A percentile compares a stretch with the other conserved stretches of the same genome.
phyloP scores from a whole-genome alignment of 2,113 vertebrate species.

The Rhinoptilus africanus region DNA sequence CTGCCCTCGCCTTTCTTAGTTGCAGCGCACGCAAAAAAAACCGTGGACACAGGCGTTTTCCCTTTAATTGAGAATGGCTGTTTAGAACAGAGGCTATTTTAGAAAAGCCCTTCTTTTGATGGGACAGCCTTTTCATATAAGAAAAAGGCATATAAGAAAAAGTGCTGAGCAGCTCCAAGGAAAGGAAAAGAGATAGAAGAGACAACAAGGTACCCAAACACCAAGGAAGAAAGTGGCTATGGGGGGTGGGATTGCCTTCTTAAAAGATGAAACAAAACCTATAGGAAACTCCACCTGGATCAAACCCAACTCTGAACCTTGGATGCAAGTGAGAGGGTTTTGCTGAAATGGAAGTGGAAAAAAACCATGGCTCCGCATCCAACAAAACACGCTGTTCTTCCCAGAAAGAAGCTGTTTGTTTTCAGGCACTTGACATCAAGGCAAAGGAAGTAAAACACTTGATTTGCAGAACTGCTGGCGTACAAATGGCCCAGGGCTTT shows the following conservation, averaged over 20 bases:
- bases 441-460: neutral
- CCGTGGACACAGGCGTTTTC: neutral
- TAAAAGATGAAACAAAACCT: neutral
- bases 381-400: neutral
- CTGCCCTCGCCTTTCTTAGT: neutral
- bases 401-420: neutral
- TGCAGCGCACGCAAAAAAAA: neutral
- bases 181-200: neutral
- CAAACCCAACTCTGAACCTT: neutral
- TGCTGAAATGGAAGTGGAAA: neutral
- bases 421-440: neutral
- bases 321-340: neutral
- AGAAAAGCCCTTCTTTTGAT: neutral
- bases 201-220: neutral
- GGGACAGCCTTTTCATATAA: neutral
- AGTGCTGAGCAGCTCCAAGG: neutral
- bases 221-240: neutral
- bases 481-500: neutral
- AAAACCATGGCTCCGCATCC: neutral
- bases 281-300: neutral
- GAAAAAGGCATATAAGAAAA: neutral
- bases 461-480: neutral
- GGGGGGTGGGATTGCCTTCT: accelerated
- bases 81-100: neutral
- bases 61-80: neutral